Conservation (phyloP, 2,888 invertebrate genomes). For the Patella caerulea region DNA sequence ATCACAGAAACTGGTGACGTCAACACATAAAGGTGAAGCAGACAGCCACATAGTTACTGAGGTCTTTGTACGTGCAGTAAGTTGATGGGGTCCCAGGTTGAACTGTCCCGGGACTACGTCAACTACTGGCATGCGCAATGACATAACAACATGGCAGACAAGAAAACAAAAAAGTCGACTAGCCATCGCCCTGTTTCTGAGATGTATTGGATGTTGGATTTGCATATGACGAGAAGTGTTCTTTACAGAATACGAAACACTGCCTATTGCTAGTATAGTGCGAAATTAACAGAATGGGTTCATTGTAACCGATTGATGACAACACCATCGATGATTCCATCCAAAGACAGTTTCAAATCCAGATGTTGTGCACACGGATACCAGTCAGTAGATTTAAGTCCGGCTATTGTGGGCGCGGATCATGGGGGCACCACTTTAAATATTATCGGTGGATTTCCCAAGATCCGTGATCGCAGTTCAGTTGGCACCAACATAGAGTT, state of each 20-base stretch:
- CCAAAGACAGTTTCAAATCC: no score
- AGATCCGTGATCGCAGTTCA: constrained; percentile 64
- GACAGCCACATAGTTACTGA: neutral
- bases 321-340: no score
- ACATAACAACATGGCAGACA: neutral
- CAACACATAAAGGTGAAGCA: neutral
- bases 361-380: no score
- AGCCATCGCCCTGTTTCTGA: neutral
- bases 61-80: constrained; percentile 49
- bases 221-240: neutral
- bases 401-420: constrained; percentile 61
- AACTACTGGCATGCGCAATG: constrained; percentile 56
- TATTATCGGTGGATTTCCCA: constrained; percentile 63
- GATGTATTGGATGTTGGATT: neutral
- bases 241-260: neutral
- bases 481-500: constrained; percentile 14
- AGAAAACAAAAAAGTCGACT: neutral
- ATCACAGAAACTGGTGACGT: neutral
- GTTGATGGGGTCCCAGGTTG: constrained; percentile 67
- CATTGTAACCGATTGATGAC: no score
- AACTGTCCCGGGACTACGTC: constrained; percentile 63
- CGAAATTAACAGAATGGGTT: no score
- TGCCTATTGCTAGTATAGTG: neutral
- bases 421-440: constrained; percentile 58
- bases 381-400: constrained; percentile 17